Percentiles rank a stretch among this genome's conserved stretches.
phyloP scores from a whole-genome alignment of 2,888 invertebrate species.

The Panorpa germanica region DNA sequence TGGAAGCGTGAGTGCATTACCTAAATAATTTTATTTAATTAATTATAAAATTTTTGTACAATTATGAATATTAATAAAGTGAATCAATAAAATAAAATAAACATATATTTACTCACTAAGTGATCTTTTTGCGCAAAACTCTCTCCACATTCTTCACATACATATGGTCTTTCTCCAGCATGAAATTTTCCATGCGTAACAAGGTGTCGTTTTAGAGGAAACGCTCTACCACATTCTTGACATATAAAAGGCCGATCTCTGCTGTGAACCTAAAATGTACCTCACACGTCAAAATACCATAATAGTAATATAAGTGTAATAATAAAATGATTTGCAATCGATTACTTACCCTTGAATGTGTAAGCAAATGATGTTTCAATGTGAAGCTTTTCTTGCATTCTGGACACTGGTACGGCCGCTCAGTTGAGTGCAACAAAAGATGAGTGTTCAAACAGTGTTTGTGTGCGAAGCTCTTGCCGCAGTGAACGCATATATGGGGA shows the following conservation, averaged over 20 bases:
- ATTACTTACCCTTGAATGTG: slow-evolving; percentile 48
- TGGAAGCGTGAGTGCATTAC: slow-evolving; percentile 84
- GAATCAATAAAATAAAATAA: slow-evolving; percentile 6
- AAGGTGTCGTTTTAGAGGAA: slow-evolving; percentile 62
- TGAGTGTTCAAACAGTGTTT: slow-evolving; percentile 73
- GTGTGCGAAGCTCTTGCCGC: slow-evolving; percentile 64
- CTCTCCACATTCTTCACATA: slow-evolving; percentile 82
- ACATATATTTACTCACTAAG: slow-evolving; percentile 21
- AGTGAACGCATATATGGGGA: slow-evolving; percentile 60
- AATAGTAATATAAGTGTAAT: slow-evolving; percentile 3
- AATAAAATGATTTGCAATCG: background rate
- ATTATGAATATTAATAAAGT: too few relatives aligned
- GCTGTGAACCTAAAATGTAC: slow-evolving; percentile 38
- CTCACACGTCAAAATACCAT: slow-evolving; percentile 4
- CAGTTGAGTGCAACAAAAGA: slow-evolving; percentile 59
- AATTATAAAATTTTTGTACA: background rate
- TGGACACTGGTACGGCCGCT: slow-evolving; percentile 63
- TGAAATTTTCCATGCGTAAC: slow-evolving; percentile 76
- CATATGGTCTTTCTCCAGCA: slow-evolving; percentile 66
- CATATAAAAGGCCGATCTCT: slow-evolving; percentile 67
- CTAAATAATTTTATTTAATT: slow-evolving; percentile 15
- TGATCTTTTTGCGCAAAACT: slow-evolving; percentile 84
- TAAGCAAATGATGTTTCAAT: slow-evolving; percentile 64
- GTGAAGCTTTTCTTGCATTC: slow-evolving; percentile 80
- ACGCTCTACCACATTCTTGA: slow-evolving; percentile 64